Percentiles rank a stretch among this genome's conserved stretches.
These are phyloP conservation scores for Montipora cactus DNA, from an alignment of 64 coral and sea anemone genomes.

Conservation along the genomic window DNA sequence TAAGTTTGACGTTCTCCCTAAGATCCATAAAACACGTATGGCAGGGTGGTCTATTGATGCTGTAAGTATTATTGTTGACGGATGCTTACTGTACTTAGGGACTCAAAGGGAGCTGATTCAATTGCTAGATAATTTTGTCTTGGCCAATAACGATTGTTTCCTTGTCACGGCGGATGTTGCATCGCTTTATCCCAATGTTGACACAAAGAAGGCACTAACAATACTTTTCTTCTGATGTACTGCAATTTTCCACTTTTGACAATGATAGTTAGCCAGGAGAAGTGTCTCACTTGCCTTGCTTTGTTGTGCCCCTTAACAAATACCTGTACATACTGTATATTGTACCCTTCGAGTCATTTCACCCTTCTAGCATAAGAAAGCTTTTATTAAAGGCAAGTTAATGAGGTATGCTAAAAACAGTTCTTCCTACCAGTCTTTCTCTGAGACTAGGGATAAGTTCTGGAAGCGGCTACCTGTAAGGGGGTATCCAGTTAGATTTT, in stretches of 20 bases:
- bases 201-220: neutral
- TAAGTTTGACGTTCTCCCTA: too few species aligned
- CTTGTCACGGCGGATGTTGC: neutral
- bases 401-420: slow-evolving; percentile 16
- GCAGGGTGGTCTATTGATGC: too few species aligned
- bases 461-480: neutral
- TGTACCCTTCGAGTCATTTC: slow-evolving; percentile 5
- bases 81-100: too few species aligned
- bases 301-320: too few species aligned
- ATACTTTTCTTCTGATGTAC: neutral
- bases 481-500: slow-evolving; percentile 43
- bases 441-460: neutral
- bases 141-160: too few species aligned
- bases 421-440: neutral
- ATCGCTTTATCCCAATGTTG: slow-evolving; percentile 13
- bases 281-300: too few species aligned
- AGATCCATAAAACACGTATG: too few species aligned
- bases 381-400: slow-evolving; percentile 14
- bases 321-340: neutral
- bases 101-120: too few species aligned
- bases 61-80: too few species aligned
- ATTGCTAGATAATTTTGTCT: too few species aligned
- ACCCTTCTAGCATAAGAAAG: slow-evolving; percentile 3
- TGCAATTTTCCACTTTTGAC: neutral
- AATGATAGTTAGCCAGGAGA: too few species aligned